Evolutionary conservation across 2,797 vertebrate genomes (phyloP).

Genomic region (Melanotaenia parkinsoni): DNA sequence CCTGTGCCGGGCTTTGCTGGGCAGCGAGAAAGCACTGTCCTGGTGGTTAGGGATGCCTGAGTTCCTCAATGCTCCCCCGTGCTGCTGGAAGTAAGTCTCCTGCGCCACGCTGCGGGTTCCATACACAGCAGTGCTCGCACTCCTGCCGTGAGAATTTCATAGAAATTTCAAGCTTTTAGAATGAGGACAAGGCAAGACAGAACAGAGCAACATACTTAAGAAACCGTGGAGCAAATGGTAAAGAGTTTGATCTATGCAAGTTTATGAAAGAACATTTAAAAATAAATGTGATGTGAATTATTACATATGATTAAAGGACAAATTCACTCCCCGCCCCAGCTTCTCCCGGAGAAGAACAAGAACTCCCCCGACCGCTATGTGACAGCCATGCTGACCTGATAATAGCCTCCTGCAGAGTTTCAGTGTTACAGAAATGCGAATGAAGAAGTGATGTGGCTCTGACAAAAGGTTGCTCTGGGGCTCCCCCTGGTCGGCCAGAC

Average conservation of each 20-base stretch:
- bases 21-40: conserved; percentile 89
- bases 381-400: conserved; percentile 85
- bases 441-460: conserved; percentile 89
- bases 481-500: conserved; percentile 75
- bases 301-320: conserved; percentile 26
- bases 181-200: background rate
- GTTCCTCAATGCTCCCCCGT: conserved; percentile 81
- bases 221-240: background rate
- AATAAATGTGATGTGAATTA: conserved; percentile 5
- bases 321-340: conserved; percentile 46
- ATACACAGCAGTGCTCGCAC: conserved; percentile 85
- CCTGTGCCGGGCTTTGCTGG: conserved; percentile 89
- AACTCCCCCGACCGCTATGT: conserved; percentile 41
- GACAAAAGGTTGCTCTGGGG: conserved; percentile 87
- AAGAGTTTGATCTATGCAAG: background rate
- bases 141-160: conserved; percentile 78
- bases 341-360: conserved; percentile 23
- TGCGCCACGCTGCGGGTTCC: conserved; percentile 87
- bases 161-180: conserved; percentile 11
- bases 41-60: conserved; percentile 92
- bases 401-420: conserved; percentile 88
- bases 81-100: conserved; percentile 94
- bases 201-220: background rate
- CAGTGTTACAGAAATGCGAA: conserved; percentile 86
- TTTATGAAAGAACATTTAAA: conserved; percentile 2